Conservation (phyloP, 2,888 invertebrate species). For the Atherix ibis region DNA sequence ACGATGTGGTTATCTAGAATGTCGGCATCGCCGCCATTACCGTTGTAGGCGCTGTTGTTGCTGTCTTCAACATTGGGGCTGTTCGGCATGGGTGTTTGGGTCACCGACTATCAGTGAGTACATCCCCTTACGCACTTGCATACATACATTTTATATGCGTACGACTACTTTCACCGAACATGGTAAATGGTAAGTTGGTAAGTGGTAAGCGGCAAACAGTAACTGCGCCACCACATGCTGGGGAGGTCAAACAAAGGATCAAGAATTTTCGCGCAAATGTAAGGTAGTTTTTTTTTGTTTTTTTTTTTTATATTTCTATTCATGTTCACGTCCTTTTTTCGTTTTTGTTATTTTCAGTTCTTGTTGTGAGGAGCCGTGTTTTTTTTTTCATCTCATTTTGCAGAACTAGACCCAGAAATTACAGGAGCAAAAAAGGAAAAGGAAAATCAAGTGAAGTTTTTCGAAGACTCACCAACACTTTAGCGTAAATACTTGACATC, state of each 20-base stretch:
- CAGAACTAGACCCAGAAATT: not conserved
- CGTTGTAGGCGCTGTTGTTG: no score
- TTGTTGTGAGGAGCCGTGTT: not conserved
- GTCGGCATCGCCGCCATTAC: no score
- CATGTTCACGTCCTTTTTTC: not conserved
- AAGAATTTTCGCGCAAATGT: conserved; percentile 7
- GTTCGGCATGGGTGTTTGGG: no score
- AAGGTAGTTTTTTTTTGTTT: conserved; percentile 3
- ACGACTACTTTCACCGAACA: no score
- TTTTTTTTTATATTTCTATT: not conserved
- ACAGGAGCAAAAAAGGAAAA: not conserved
- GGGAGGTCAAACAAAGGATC: conserved; percentile 5
- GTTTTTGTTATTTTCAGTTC: not conserved
- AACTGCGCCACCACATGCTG: no score
- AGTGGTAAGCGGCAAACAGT: no score
- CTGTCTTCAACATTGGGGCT: no score
- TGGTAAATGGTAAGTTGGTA: no score
- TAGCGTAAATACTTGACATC: conserved; percentile 2
- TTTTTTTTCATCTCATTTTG: not conserved
- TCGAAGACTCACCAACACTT: not conserved
- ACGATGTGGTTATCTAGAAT: no score
- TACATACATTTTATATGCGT: no score
- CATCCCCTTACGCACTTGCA: no score
- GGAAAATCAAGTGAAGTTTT: not conserved
- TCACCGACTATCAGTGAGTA: no score